Evolutionary conservation across 2,888 invertebrate genomes (phyloP).

Genomic region (Latrodectus hesperus): DNA sequence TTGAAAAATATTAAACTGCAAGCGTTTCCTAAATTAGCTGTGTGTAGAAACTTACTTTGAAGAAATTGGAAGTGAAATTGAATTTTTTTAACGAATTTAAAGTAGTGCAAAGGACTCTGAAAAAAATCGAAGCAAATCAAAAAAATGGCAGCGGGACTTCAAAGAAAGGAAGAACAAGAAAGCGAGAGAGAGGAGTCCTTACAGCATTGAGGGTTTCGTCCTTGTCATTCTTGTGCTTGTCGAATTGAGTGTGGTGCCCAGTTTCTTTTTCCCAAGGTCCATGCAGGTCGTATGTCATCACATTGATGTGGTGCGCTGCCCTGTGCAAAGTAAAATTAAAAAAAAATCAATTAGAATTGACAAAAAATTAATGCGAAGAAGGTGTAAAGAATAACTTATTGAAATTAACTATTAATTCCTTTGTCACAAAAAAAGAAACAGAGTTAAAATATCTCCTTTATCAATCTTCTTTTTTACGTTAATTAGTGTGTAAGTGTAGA

Average conservation of each 20-base stretch:
- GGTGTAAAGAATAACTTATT: too few relatives aligned
- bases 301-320: constrained; percentile 89
- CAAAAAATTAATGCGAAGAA: too few relatives aligned
- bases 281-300: constrained; percentile 93
- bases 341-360: not conserved
- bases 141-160: not conserved
- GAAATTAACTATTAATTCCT: too few relatives aligned
- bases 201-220: constrained; percentile 40
- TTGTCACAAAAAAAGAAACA: too few relatives aligned
- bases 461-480: too few relatives aligned
- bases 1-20: too few relatives aligned
- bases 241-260: constrained; percentile 90
- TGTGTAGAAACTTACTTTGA: not conserved
- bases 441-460: too few relatives aligned
- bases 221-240: not conserved
- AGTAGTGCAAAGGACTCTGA: not conserved
- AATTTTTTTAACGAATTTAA: not conserved
- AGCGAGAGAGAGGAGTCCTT: not conserved
- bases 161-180: not conserved
- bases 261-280: constrained; percentile 95
- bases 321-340: constrained; percentile 65
- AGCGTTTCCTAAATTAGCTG: not conserved
- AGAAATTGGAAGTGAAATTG: not conserved
- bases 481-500: too few relatives aligned
- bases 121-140: not conserved